phyloP scores from a whole-genome alignment of 2,888 invertebrate species.

The Aporophyla nigra region DNA sequence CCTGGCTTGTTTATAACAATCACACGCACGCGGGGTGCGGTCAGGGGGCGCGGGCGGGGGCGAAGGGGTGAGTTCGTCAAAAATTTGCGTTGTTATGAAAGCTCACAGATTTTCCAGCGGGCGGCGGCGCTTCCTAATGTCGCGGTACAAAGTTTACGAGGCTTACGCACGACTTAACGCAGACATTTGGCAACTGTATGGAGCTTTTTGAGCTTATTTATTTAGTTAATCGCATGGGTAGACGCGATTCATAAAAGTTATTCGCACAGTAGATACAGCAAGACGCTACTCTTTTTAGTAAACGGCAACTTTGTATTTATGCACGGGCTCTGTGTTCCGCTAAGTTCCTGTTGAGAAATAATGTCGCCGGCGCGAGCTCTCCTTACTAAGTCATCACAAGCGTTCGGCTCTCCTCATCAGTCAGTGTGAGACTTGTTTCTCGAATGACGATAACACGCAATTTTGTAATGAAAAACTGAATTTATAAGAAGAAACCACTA shows the following conservation, averaged over 20 bases:
- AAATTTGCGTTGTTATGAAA: constrained; percentile 41
- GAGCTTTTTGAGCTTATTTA: constrained; percentile 20
- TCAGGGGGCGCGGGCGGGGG: no score
- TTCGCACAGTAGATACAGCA: neutral
- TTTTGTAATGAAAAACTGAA: neutral
- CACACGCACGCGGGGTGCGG: neutral
- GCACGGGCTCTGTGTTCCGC: neutral
- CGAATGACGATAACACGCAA: neutral
- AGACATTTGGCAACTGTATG: constrained; percentile 15
- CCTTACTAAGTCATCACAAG: neutral
- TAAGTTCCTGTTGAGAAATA: neutral
- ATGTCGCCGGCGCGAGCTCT: neutral
- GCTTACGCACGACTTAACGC: constrained; percentile 23
- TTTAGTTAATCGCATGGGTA: constrained; percentile 18
- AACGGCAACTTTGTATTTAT: neutral
- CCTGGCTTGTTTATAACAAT: constrained; percentile 42
- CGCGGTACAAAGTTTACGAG: constrained; percentile 31
- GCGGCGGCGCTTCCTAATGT: neutral
- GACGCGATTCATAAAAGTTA: constrained; percentile 2
- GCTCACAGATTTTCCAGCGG: constrained; percentile 19
- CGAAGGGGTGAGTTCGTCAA: constrained; percentile 18
- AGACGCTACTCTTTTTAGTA: neutral
- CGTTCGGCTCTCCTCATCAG: neutral
- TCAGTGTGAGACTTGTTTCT: neutral
- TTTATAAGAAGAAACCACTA: neutral